Percentiles rank a stretch among this genome's conserved stretches.
Evolutionary conservation across 2,888 invertebrate species (phyloP).

Genomic region (Agrotis segetum): DNA sequence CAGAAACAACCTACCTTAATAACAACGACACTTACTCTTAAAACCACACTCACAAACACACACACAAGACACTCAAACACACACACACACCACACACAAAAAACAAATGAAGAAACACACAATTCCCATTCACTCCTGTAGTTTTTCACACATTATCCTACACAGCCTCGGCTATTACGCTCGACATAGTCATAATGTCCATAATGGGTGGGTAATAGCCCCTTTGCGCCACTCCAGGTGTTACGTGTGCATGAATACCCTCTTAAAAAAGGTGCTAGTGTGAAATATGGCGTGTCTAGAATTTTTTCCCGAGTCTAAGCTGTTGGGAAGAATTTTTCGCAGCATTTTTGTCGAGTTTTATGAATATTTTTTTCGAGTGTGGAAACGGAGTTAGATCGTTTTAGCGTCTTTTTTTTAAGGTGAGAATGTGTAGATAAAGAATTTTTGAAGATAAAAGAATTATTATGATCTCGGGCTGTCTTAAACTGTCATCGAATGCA

Average conservation of each 20-base stretch:
- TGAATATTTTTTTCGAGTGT: slow-evolving; percentile 42
- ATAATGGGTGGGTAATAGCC: slow-evolving; percentile 75
- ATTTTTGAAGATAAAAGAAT: no score
- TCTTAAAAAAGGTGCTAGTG: slow-evolving; percentile 70
- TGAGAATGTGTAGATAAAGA: no score
- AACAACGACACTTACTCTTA: slow-evolving; percentile 9
- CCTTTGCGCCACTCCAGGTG: slow-evolving; percentile 72
- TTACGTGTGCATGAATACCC: slow-evolving; percentile 77
- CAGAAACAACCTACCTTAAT: background rate
- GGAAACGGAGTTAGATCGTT: slow-evolving; percentile 11
- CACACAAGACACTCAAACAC: no score
- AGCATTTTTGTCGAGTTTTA: slow-evolving; percentile 35
- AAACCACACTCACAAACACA: slow-evolving; percentile 8
- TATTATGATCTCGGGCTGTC: no score
- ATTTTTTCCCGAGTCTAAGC: slow-evolving; percentile 47
- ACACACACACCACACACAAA: background rate
- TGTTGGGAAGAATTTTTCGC: slow-evolving; percentile 45
- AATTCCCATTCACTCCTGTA: slow-evolving; percentile 46
- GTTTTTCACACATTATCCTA: slow-evolving; percentile 75
- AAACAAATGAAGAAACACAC: slow-evolving; percentile 41
- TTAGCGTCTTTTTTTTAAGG: background rate
- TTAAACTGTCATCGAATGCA: no score
- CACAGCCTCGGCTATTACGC: slow-evolving; percentile 68
- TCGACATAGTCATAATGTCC: slow-evolving; percentile 69
- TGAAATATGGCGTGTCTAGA: slow-evolving; percentile 68